A percentile compares a stretch with the other conserved stretches of the same genome.
These are phyloP conservation scores for Paragorgia papillata DNA, from an alignment of 92 coral and sea anemone genomes.

Conservation along the genomic window DNA sequence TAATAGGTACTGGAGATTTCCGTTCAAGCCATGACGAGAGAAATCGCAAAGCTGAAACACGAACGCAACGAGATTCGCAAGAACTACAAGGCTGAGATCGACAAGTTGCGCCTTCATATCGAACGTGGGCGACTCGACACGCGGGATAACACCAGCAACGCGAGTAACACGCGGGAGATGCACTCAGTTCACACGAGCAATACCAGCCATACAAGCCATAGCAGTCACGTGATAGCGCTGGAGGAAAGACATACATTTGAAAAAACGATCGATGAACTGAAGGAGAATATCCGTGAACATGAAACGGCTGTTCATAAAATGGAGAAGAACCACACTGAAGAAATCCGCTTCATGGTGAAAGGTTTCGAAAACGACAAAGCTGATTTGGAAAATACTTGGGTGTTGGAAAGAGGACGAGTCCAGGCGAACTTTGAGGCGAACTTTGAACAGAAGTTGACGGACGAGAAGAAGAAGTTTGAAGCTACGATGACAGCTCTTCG, in stretches of 20 bases:
- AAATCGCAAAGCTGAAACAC: conserved; percentile 78
- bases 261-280: conserved; percentile 36
- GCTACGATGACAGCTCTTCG: conserved; percentile 68
- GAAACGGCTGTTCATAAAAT: conserved; percentile 25
- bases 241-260: conserved; percentile 28
- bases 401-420: conserved; percentile 12
- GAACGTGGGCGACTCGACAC: conserved; percentile 15
- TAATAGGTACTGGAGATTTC: conserved; percentile 75
- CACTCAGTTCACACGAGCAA: conserved; percentile 28
- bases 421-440: not conserved
- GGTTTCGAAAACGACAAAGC: conserved; percentile 68
- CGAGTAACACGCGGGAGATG: not conserved
- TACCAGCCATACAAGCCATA: not conserved
- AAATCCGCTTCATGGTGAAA: conserved; percentile 43
- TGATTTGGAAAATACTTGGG: conserved; percentile 36
- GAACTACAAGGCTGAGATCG: conserved; percentile 68
- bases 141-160: not conserved
- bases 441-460: conserved; percentile 22
- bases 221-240: not conserved
- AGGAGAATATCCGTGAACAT: conserved; percentile 17
- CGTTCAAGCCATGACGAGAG: conserved; percentile 77
- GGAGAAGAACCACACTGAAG: conserved; percentile 28
- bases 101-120: conserved; percentile 31
- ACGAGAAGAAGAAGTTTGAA: conserved; percentile 56
- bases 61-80: conserved; percentile 80